Evolutionary conservation across 2,797 vertebrate species (phyloP), one percentile per base, ranked within the genome.

Genomic region (Odontamblyopus lacepedii): DNA sequence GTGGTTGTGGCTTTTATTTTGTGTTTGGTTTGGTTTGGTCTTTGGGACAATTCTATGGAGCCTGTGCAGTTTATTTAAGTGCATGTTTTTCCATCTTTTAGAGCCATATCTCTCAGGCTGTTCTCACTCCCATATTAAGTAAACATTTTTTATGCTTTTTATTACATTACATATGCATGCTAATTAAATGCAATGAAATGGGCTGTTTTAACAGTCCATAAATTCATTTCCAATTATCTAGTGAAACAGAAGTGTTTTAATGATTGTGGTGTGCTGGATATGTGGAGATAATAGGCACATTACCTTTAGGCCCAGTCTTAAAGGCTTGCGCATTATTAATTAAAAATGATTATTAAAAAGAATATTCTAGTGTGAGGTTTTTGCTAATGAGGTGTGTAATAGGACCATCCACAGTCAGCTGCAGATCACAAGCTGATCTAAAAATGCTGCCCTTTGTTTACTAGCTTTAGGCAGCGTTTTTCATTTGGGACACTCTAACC

Each of bases 41-140:
- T 74, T 68, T 27, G 57, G 59, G 19, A 27, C 50, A n/a, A 77
- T 81, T 81, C 69, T 64, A 70, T 44, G 13, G 48, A 70, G 59
- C 38, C 57, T 71, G 27, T 63, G 16, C 64, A 75, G 75, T 51
- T n/a, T 76, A 51, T 78, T 82, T 19, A 81, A 53, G 16, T 69
- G n/a, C 19, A 62, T 78, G 73, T 73, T 69, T 78, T 80, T 73
- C 12, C n/a, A 32, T 50, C 67, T 66, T 60, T 72, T 64, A 66
- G 15, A 68, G 55, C 63, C 51, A 23, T 50, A 62, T 56, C 63
- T 71, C 63, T 62, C 57, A 48, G 73, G 75, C 62, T 68, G 64
- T 44, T 72, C 53, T 38, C 64, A 63, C 23, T 50, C 26, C 8
- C 16, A 63, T 23, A 48, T 29, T 29, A 50, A 18, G 26, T 50